Base-by-base conservation (phyloP, 2,113 vertebrate species). In the Xiphias gladius region DNA sequence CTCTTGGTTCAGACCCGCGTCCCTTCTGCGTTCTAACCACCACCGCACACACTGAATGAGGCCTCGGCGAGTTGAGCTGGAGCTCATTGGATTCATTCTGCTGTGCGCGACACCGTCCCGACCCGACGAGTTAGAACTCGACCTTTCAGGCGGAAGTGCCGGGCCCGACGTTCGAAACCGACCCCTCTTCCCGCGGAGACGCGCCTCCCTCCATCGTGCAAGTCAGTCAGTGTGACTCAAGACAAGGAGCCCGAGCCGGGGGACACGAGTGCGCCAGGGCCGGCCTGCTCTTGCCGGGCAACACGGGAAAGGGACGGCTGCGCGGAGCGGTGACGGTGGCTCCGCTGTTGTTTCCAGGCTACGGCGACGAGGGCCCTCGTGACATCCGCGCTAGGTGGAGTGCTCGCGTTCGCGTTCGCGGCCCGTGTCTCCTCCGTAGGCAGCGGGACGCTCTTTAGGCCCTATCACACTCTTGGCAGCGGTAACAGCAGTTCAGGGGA, bases 381-480 rank as follows among this genome's bases (percentile, higher is more conserved):
- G 88, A 91, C 90, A 88, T 89, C 88, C 80, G 85, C 85, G 75
- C 78, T 43, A 0, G 72, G 71, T 86, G 76, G 79, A 90, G 88
- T 80, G 75, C 86, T 70, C 55, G 58, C 82, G 71, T 84, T 76
- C 32, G 41, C 78, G 39, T 68, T 80, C n/a, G 67, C 50, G 7
- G 55, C 2, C 73, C 30, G 71, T 14, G 67, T 43, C n/a, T 58
- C 19, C 67, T 71, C 71, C 79, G 73, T 41, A 37, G 77, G 78
- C 70, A 39, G 39, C 65, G 20, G 65, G 32, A 20, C 9, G 14
- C 61, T 52, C 41, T 61, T 22, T 10, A 32, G 58, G 50, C 35
- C 7, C 32, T 19, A 24, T n/a, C 70, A 54, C 4, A 20, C 67
- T 35, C 32, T 32, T 10, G 37, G 14, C 63, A 59, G 11, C 62